These are phyloP conservation scores for Antechinus flavipes DNA, from an alignment of 2,113 vertebrate genomes.

Conservation along the genomic window DNA sequence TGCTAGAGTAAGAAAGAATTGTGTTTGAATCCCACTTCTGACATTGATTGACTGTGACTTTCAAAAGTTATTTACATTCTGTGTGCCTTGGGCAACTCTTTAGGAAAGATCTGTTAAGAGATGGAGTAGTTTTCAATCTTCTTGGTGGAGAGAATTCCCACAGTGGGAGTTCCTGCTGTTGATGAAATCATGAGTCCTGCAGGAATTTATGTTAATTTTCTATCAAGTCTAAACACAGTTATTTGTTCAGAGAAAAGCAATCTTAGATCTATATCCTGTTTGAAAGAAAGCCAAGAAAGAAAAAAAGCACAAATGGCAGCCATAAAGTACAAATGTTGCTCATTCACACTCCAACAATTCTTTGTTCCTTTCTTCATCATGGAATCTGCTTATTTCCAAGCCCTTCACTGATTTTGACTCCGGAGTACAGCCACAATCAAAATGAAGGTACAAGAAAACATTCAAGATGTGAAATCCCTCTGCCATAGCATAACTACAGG, in stretches of 20 bases:
- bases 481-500: background rate
- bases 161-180: background rate
- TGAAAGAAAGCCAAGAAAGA: background rate
- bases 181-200: background rate
- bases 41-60: background rate
- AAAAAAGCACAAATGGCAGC: background rate
- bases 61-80: background rate
- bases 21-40: background rate
- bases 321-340: background rate
- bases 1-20: background rate
- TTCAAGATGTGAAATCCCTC: background rate
- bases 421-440: background rate
- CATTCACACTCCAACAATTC: background rate
- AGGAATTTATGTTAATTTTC: background rate
- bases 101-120: background rate
- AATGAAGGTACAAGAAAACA: background rate
- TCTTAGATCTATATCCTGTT: constrained; percentile 7
- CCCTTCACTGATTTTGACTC: background rate
- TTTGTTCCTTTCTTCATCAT: background rate
- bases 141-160: background rate
- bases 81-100: background rate
- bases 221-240: background rate
- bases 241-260: background rate
- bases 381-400: background rate
- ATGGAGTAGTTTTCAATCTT: background rate